Percentiles rank a stretch among this genome's conserved stretches.
Conservation (phyloP, 2,797 vertebrate genomes). For the Vultur gryphus region DNA sequence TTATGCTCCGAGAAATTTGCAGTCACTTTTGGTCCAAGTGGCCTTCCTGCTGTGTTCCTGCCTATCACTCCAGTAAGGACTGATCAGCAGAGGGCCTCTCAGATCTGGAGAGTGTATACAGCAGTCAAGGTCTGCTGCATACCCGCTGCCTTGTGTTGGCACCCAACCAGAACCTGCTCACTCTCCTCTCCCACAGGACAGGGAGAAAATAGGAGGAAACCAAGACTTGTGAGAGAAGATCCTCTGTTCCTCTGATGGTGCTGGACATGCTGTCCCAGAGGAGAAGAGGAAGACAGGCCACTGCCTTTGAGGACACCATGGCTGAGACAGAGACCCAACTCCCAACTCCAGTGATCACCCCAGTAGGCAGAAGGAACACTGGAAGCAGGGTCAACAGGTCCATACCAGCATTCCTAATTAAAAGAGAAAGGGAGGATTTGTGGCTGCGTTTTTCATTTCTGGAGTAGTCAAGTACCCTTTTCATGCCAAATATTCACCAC, state of each 20-base stretch:
- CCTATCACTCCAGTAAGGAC: background rate
- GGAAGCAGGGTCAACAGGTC: background rate
- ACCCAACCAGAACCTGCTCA: background rate
- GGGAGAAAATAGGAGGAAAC: background rate
- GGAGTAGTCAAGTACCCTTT: background rate
- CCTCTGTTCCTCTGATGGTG: background rate
- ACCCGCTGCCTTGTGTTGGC: background rate
- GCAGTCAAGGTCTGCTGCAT: background rate
- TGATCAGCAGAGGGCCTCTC: background rate
- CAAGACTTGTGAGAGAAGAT: background rate
- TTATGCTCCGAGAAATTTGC: background rate
- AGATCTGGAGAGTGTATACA: background rate
- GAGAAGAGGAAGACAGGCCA: background rate
- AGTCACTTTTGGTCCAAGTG: background rate
- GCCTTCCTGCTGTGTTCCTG: background rate
- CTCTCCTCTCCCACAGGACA: background rate
- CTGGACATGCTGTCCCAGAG: background rate
- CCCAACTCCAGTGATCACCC: background rate
- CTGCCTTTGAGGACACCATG: background rate
- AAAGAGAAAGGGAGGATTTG: background rate
- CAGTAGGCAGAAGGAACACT: background rate
- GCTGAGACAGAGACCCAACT: background rate
- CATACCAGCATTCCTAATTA: background rate
- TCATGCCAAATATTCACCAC: background rate
- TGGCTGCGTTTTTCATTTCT: background rate